Conservation (phyloP, 2,797 vertebrate species). For the Sus cebifrons region DNA sequence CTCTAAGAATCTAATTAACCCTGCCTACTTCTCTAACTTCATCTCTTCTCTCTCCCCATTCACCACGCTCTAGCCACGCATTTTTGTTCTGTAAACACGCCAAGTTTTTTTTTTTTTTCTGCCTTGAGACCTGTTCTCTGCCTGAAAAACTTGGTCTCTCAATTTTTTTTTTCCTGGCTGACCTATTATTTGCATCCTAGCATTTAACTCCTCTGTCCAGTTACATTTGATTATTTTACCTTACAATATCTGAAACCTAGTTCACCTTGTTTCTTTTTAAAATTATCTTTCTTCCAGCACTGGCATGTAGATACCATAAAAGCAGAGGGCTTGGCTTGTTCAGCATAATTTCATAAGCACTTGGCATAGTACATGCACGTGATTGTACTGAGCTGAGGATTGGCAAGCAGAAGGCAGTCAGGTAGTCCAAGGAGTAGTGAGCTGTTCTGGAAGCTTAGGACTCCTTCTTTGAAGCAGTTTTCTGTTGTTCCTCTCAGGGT, state of each 20-base stretch:
- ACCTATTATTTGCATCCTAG: not conserved
- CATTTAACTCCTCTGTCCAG: not conserved
- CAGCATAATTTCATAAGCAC: not conserved
- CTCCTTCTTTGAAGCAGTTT: slow-evolving; percentile 9
- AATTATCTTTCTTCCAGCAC: not conserved
- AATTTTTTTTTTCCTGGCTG: not conserved
- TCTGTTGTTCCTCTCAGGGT: not conserved
- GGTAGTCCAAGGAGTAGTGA: not conserved
- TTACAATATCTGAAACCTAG: not conserved
- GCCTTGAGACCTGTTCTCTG: not conserved
- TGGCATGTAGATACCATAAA: not conserved
- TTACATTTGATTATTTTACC: not conserved
- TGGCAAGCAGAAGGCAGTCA: not conserved
- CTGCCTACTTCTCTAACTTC: not conserved
- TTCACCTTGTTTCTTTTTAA: slow-evolving; percentile 6
- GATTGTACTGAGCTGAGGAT: not conserved
- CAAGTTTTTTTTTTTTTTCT: not conserved
- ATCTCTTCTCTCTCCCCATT: not conserved
- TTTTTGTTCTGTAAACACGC: not conserved
- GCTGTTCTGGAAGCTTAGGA: not conserved
- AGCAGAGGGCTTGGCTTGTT: not conserved
- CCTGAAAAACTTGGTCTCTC: not conserved
- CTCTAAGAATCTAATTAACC: not conserved
- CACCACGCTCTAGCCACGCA: not conserved
- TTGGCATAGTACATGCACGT: not conserved